phyloP scores from a whole-genome alignment of 2,888 invertebrate species.

The Lasioglossum lativentre region DNA sequence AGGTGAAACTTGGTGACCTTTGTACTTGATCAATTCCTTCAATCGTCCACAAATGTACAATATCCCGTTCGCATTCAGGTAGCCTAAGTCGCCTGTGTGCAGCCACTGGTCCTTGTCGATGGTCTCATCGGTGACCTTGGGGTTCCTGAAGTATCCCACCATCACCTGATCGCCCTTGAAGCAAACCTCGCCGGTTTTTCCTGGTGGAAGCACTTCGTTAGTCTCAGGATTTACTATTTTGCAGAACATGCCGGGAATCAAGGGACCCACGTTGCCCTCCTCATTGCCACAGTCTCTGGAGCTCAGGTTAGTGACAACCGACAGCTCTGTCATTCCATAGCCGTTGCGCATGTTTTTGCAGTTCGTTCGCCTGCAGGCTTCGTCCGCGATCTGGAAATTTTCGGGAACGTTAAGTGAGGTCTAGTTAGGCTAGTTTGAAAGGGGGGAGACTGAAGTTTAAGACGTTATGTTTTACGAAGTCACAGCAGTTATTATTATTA shows the following conservation, averaged over 20 bases:
- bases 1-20: constrained; percentile 86
- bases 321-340: constrained; percentile 93
- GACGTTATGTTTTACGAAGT: too few species aligned
- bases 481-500: too few species aligned
- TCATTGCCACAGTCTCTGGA: constrained; percentile 79
- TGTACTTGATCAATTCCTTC: constrained; percentile 88
- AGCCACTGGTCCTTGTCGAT: constrained; percentile 85
- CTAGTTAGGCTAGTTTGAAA: neutral
- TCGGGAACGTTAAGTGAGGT: neutral
- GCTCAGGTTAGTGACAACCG: constrained; percentile 86
- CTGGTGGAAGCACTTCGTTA: constrained; percentile 82
- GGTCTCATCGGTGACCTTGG: constrained; percentile 84
- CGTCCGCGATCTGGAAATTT: constrained; percentile 33
- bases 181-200: constrained; percentile 86
- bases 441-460: neutral
- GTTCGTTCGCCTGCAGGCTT: constrained; percentile 84
- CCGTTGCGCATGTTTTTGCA: constrained; percentile 88
- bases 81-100: constrained; percentile 86
- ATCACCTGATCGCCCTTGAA: constrained; percentile 86
- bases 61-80: constrained; percentile 85
- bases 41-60: constrained; percentile 86
- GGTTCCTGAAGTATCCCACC: constrained; percentile 86
- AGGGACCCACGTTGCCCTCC: constrained; percentile 88
- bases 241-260: constrained; percentile 88
- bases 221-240: constrained; percentile 85